Evolutionary conservation across 2,113 vertebrate genomes (phyloP).

Genomic region (Fulmarus glacialis): DNA sequence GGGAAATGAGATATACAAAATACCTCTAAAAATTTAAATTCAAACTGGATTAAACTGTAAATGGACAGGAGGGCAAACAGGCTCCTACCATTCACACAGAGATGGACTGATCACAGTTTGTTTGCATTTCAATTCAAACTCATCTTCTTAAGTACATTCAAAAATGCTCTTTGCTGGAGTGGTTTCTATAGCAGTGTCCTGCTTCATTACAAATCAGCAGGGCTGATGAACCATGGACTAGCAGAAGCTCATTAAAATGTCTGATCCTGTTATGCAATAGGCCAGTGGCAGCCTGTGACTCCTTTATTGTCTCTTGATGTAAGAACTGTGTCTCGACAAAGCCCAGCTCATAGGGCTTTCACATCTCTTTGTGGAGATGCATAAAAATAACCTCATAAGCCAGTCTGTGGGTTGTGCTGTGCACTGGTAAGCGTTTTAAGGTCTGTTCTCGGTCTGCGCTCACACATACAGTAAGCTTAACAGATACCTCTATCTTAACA

Average conservation of each 20-base stretch:
- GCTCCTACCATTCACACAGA: not conserved
- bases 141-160: conserved; percentile 20
- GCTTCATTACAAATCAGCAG: conserved; percentile 42
- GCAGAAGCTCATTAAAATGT: conserved; percentile 64
- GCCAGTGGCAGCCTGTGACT: conserved; percentile 13
- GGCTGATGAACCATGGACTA: not conserved
- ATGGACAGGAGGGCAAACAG: not conserved
- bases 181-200: conserved; percentile 62
- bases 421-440: not conserved
- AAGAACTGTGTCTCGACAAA: not conserved
- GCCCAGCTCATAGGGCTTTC: conserved; percentile 23
- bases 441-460: not conserved
- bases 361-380: not conserved
- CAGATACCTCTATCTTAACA: not conserved
- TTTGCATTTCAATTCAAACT: conserved; percentile 60
- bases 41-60: not conserved
- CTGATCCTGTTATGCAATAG: conserved; percentile 58
- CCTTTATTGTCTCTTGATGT: conserved; percentile 27
- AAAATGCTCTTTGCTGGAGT: not conserved
- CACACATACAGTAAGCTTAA: not conserved
- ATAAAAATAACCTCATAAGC: conserved; percentile 40
- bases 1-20: not conserved
- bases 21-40: not conserved
- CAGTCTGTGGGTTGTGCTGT: not conserved
- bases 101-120: not conserved